Evolutionary conservation across 2,113 vertebrate species (phyloP), one percentile per base, ranked within the genome.

Genomic region (Phalacrocorax pelagicus): DNA sequence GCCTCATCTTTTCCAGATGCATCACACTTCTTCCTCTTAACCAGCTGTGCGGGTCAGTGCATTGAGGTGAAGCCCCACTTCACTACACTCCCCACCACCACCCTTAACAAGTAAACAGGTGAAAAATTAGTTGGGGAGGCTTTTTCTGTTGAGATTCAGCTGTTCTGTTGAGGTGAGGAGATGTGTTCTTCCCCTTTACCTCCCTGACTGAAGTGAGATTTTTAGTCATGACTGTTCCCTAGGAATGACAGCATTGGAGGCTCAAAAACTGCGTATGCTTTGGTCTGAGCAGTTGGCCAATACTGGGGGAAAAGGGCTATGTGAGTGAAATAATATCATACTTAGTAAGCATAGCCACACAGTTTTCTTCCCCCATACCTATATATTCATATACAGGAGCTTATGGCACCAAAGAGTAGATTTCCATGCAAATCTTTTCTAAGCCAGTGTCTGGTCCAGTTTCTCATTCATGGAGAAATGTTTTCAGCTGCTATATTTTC

Each of bases 151-250:
- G 61, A 42, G 49, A 61, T 8, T 8, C 13, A 9, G 7, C 15
- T 86, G 12, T 62, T 90, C 58, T 70, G 4, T 23, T 86, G 40
- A 70, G 46, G 21, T 72, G 30, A 57, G 75, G 57, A 67, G 21
- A 9, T 20, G 6, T n/a, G 15, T 54, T 16, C 21, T 92, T 79
- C 26, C 19, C 9, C 18, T 69, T 90, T 70, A 22, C 16, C 6
- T 82, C 23, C 17, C 34, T 44, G 24, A 15, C 0, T 32, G 27
- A 80, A 80, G 19, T 72, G 34, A 46, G 32, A 29, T 0, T 0
- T 46, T 83, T 57, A 58, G 27, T 81, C 34, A 22, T 70, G 30
- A 42, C 27, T 83, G 0, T 83, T 86, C 20, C 32, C 19, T 74
- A 27, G 12, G 3, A 42, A 32, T 49, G 24, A 52, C 69, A 80